phyloP scores from a whole-genome alignment of 2,797 vertebrate species.

The Euthynnus affinis region DNA sequence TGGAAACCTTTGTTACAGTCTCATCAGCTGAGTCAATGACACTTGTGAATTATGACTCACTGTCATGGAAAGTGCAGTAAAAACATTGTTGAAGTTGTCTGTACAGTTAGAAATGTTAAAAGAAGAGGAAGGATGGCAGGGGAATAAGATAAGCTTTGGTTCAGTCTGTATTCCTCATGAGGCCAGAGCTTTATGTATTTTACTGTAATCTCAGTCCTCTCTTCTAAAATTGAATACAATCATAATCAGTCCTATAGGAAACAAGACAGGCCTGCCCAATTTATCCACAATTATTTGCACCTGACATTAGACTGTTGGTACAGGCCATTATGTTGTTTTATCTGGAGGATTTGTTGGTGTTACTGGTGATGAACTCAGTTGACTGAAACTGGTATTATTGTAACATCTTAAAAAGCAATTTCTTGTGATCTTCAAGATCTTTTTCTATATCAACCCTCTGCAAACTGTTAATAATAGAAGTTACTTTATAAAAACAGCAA shows the following conservation, averaged over 20 bases:
- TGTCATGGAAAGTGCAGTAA: slow-evolving; percentile 24
- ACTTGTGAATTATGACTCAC: slow-evolving; percentile 32
- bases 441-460: background rate
- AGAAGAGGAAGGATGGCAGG: background rate
- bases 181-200: background rate
- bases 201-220: background rate
- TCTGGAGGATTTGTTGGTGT: background rate
- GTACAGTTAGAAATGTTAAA: slow-evolving; percentile 2
- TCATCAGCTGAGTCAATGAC: slow-evolving; percentile 51
- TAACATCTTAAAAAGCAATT: background rate
- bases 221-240: background rate
- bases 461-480: background rate
- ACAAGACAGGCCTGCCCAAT: background rate
- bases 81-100: background rate
- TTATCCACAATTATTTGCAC: no score
- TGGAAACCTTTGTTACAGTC: slow-evolving; percentile 42
- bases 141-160: background rate
- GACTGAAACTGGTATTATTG: no score
- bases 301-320: no score
- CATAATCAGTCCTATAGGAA: background rate
- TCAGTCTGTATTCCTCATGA: background rate
- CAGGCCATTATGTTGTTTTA: no score
- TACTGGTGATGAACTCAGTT: background rate
- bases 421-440: no score
- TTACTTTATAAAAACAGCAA: no score